These are phyloP conservation scores for Metopia argyrocephala DNA, from an alignment of 2,888 invertebrate genomes.

Conservation along the genomic window DNA sequence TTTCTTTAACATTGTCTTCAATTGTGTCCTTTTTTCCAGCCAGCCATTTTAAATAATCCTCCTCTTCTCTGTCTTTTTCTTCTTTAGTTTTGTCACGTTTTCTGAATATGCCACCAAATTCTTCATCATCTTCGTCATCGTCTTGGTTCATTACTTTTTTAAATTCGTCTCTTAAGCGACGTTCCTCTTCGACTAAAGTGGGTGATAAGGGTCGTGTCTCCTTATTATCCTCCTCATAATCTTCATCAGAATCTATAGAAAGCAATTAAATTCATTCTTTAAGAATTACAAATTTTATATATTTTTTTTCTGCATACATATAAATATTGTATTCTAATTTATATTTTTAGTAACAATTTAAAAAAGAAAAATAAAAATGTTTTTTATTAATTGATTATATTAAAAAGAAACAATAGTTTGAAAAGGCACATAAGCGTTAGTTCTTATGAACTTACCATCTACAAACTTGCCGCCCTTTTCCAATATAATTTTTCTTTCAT, in stretches of 20 bases:
- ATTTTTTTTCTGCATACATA: background rate
- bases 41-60: slow-evolving; percentile 88
- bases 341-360: no score
- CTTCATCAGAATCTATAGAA: slow-evolving; percentile 68
- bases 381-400: no score
- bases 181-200: slow-evolving; percentile 85
- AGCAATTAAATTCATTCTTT: no score
- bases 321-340: no score
- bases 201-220: slow-evolving; percentile 75
- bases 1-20: slow-evolving; percentile 81
- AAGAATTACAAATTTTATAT: background rate
- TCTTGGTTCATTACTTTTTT: slow-evolving; percentile 79
- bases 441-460: slow-evolving; percentile 69
- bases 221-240: slow-evolving; percentile 63
- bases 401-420: no score
- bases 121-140: slow-evolving; percentile 79
- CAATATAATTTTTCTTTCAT: slow-evolving; percentile 86
- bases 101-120: slow-evolving; percentile 81
- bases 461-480: slow-evolving; percentile 83
- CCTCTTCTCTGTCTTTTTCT: slow-evolving; percentile 80
- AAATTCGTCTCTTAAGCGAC: slow-evolving; percentile 83
- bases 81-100: slow-evolving; percentile 80
- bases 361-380: no score
- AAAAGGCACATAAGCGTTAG: no score
- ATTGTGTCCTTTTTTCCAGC: slow-evolving; percentile 85